Evolutionary conservation across 2,888 invertebrate genomes (phyloP).

Genomic region (Dorcus hopei): DNA sequence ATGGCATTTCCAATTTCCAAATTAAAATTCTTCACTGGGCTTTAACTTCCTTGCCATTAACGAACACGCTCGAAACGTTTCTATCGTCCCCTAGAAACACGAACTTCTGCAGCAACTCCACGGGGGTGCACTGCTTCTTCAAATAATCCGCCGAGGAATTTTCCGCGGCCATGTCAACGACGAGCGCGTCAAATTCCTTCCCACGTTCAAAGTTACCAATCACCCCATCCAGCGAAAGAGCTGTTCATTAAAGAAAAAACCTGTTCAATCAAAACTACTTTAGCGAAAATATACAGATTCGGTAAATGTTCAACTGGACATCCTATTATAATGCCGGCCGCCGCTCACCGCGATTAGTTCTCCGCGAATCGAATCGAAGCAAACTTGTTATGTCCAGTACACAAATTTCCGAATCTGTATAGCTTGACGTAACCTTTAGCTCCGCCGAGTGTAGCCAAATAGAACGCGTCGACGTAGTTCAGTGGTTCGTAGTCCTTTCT

Average conservation of each 20-base stretch:
- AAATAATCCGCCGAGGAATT: conserved; percentile 56
- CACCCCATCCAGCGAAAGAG: conserved; percentile 66
- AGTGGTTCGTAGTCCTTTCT: conserved; percentile 52
- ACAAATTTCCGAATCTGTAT: too few relatives aligned
- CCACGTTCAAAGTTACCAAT: conserved; percentile 78
- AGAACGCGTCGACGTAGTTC: conserved; percentile 73
- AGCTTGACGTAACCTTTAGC: conserved; percentile 60
- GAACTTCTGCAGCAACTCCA: conserved; percentile 70
- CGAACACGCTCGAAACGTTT: conserved; percentile 73
- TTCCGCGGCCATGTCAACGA: conserved; percentile 63
- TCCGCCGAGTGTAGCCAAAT: conserved; percentile 83
- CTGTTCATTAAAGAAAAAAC: conserved; percentile 47
- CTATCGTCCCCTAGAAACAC: conserved; percentile 80
- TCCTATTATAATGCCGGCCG: too few relatives aligned
- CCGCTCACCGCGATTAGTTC: too few relatives aligned
- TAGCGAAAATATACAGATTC: too few relatives aligned
- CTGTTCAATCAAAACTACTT: too few relatives aligned
- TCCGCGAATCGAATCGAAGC: too few relatives aligned
- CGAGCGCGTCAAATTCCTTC: conserved; percentile 84
- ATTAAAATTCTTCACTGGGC: too few relatives aligned
- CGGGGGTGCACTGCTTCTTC: conserved; percentile 48
- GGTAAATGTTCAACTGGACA: too few relatives aligned
- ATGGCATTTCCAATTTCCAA: too few relatives aligned
- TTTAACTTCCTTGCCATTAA: conserved; percentile 64
- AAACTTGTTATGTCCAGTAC: too few relatives aligned